phyloP scores from a whole-genome alignment of 2,888 invertebrate genomes.

The Pristionchus exspectatus region DNA sequence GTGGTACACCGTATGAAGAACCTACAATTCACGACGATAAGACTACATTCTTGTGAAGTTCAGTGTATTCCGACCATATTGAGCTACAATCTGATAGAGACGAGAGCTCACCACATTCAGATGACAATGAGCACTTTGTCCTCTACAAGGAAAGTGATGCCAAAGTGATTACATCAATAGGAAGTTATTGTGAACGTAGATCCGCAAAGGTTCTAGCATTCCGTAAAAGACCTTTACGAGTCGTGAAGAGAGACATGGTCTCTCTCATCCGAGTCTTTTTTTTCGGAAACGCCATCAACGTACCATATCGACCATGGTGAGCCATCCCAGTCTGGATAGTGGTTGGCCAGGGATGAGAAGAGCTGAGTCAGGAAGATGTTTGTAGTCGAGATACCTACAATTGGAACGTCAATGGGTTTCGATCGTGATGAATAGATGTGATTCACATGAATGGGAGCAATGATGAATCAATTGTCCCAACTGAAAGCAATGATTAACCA shows the following conservation, averaged over 20 bases:
- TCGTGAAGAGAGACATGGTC: no score
- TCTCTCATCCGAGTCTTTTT: no score
- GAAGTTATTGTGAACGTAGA: no score
- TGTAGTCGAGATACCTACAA: constrained; percentile 46
- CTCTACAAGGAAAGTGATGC: background rate
- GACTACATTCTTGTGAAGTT: background rate
- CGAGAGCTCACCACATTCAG: background rate
- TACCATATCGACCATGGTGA: constrained; percentile 75
- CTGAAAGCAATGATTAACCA: background rate
- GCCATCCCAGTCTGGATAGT: constrained; percentile 75
- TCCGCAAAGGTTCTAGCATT: no score
- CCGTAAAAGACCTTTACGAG: no score
- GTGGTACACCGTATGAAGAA: constrained; percentile 72
- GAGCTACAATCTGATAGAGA: background rate
- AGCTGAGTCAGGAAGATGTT: constrained; percentile 4
- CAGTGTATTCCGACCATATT: background rate
- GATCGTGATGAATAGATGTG: background rate
- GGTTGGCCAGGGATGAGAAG: constrained; percentile 68
- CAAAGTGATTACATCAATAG: no score
- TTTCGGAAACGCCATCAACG: no score
- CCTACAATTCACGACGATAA: constrained; percentile 63
- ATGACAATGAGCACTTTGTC: background rate
- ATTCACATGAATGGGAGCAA: background rate
- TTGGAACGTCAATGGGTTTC: background rate
- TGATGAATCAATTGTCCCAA: no score